A percentile compares a stretch with the other conserved stretches of the same genome.
Conservation (phyloP, 2,113 vertebrate species). For the Pica pica region DNA sequence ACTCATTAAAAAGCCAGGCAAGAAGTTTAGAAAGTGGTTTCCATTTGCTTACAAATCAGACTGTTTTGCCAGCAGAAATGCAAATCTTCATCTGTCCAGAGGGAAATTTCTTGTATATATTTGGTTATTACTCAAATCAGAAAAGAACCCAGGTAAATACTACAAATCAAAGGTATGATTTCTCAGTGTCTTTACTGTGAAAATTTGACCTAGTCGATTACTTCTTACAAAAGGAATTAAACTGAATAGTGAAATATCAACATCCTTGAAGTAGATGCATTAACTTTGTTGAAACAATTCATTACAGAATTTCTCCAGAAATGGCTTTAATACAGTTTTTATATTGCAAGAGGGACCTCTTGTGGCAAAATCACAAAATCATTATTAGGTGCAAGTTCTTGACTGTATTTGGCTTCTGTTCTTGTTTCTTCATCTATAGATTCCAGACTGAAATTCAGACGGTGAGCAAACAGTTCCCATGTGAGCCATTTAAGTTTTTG, state of each 20-base stretch:
- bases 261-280: not conserved
- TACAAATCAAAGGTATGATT: not conserved
- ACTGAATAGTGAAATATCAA: not conserved
- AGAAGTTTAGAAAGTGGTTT: not conserved
- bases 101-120: not conserved
- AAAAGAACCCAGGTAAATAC: not conserved
- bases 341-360: slow-evolving; percentile 64
- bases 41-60: not conserved
- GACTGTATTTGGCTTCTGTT: not conserved
- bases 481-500: slow-evolving; percentile 97
- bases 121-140: not conserved
- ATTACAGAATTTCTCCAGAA: not conserved
- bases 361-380: slow-evolving; percentile 46
- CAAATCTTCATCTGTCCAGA: not conserved
- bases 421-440: slow-evolving; percentile 55
- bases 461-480: slow-evolving; percentile 90
- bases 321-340: not conserved
- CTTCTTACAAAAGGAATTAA: not conserved
- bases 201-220: not conserved
- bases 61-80: not conserved
- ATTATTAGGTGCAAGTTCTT: not conserved
- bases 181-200: not conserved
- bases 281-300: not conserved
- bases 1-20: not conserved
- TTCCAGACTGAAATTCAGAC: slow-evolving; percentile 96